Evolutionary conservation across 2,888 invertebrate species (phyloP).

Genomic region (Perdita meconis): DNA sequence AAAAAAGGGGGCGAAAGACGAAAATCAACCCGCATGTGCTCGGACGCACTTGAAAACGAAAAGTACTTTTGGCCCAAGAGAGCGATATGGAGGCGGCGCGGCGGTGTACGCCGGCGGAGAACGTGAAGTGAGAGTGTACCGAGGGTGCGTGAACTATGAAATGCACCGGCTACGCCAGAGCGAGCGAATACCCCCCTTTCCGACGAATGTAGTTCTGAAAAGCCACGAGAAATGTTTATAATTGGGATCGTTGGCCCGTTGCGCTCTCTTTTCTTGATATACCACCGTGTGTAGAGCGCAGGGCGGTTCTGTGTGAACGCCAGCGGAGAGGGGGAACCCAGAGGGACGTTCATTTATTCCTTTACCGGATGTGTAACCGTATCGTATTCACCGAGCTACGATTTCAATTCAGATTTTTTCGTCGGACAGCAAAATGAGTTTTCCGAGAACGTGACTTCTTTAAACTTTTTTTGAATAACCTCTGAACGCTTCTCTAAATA

Average conservation of each 20-base stretch:
- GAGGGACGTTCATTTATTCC: too few relatives aligned
- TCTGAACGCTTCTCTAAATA: too few relatives aligned
- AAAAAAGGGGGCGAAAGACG: conserved; percentile 65
- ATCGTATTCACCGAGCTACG: too few relatives aligned
- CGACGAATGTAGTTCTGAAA: conserved; percentile 78
- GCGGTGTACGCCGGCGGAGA: conserved; percentile 60
- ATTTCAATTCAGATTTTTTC: too few relatives aligned
- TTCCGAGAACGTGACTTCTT: too few relatives aligned
- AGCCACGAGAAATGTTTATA: conserved; percentile 82
- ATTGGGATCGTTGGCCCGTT: conserved; percentile 82
- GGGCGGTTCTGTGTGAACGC: too few relatives aligned
- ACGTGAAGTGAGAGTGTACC: conserved; percentile 56
- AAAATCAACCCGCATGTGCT: conserved; percentile 80
- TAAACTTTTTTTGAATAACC: too few relatives aligned
- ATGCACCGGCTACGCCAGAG: conserved; percentile 76
- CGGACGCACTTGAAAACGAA: conserved; percentile 75
- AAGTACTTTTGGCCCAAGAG: conserved; percentile 77
- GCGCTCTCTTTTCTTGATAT: too few relatives aligned
- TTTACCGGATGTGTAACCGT: too few relatives aligned
- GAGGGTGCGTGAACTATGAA: conserved; percentile 73
- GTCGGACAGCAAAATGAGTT: too few relatives aligned
- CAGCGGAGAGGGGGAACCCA: too few relatives aligned
- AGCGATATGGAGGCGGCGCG: conserved; percentile 60
- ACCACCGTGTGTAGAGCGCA: too few relatives aligned
- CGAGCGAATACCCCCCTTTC: conserved; percentile 61